These are phyloP conservation scores for Sesia bembeciformis DNA, from an alignment of 2,888 invertebrate genomes.

Conservation along the genomic window DNA sequence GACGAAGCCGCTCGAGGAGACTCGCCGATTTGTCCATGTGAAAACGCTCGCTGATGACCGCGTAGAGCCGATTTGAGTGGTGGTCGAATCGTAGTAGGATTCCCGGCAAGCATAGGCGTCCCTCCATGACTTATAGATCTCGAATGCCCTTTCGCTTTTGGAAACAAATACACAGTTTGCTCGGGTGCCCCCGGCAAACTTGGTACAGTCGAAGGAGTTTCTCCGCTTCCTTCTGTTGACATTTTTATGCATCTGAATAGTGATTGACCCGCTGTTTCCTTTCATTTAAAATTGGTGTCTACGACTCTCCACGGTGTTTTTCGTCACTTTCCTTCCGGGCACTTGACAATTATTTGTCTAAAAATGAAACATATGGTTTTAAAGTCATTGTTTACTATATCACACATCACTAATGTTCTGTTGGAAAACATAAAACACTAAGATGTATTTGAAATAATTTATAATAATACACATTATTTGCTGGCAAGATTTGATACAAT, in stretches of 20 bases:
- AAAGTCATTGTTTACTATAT: constrained; percentile 56
- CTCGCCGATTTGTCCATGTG: constrained; percentile 89
- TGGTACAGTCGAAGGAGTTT: constrained; percentile 64
- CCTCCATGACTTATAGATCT: constrained; percentile 92
- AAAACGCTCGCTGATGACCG: constrained; percentile 88
- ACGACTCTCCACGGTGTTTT: constrained; percentile 29
- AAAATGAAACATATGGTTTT: constrained; percentile 62
- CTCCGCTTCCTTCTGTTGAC: constrained; percentile 80
- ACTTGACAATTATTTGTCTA: constrained; percentile 26
- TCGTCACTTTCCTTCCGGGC: constrained; percentile 11
- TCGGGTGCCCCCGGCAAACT: constrained; percentile 69
- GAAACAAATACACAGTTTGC: constrained; percentile 65
- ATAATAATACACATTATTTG: background rate
- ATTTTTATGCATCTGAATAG: constrained; percentile 78
- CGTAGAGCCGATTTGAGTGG: constrained; percentile 82
- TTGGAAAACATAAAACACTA: too few relatives aligned
- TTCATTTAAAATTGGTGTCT: constrained; percentile 57
- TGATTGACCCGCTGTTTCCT: constrained; percentile 43
- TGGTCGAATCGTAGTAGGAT: constrained; percentile 72
- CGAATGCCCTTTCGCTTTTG: constrained; percentile 78
- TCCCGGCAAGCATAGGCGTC: constrained; percentile 60
- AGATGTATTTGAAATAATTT: too few relatives aligned
- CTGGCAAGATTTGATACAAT: background rate
- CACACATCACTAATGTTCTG: constrained; percentile 43
- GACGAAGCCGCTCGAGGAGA: constrained; percentile 41